A percentile compares a stretch with the other conserved stretches of the same genome.
phyloP scores from a whole-genome alignment of 2,888 invertebrate species.

The Ophion ventricosus region DNA sequence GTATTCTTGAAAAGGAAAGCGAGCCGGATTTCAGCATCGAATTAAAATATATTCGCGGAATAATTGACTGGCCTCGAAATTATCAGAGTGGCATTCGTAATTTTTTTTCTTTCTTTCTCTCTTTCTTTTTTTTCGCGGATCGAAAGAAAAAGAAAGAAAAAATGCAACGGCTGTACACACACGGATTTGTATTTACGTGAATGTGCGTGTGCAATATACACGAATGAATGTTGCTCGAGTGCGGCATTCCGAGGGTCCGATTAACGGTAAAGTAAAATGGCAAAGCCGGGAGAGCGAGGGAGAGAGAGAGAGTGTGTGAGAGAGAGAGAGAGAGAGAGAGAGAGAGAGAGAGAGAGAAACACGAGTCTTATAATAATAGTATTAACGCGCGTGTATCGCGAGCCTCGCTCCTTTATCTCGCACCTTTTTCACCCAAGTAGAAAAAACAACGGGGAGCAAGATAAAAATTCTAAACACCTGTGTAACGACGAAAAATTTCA shows the following conservation, averaged over 20 bases:
- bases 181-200: conserved; percentile 20
- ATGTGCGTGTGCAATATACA: conserved; percentile 34
- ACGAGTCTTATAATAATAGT: conserved; percentile 59
- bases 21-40: conserved; percentile 34
- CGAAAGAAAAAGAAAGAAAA: conserved; percentile 24
- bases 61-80: conserved; percentile 43
- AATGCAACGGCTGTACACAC: conserved; percentile 58
- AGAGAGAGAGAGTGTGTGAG: conserved; percentile 31
- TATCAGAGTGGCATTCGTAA: conserved; percentile 48
- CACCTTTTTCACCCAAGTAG: conserved; percentile 32
- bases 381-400: conserved; percentile 27
- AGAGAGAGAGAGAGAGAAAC: not conserved
- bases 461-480: conserved; percentile 35
- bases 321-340: conserved; percentile 24
- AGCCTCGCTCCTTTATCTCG: conserved; percentile 31
- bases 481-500: conserved; percentile 32
- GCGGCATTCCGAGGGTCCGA: conserved; percentile 62
- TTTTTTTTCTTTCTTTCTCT: not conserved
- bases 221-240: conserved; percentile 56
- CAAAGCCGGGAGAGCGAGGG: conserved; percentile 28
- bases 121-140: conserved; percentile 17
- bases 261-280: conserved; percentile 60
- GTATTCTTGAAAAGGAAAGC: not conserved
- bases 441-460: conserved; percentile 23
- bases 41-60: conserved; percentile 45